These are phyloP conservation scores for Trematomus bernacchii DNA, from an alignment of 2,797 vertebrate genomes.

Conservation along the genomic window DNA sequence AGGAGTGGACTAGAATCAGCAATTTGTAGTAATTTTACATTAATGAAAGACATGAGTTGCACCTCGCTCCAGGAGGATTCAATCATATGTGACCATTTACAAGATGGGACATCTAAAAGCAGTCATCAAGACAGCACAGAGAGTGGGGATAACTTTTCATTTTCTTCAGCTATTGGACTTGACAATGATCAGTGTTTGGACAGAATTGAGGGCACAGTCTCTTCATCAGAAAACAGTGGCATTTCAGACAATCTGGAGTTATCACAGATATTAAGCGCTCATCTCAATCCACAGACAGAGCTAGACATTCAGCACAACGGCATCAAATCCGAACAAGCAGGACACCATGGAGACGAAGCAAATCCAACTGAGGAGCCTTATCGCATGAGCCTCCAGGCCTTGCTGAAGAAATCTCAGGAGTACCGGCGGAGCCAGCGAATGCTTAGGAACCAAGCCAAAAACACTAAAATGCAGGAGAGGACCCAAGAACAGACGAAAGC, in stretches of 20 bases:
- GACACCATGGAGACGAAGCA: slow-evolving; percentile 17
- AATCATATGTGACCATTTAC: slow-evolving; percentile 13
- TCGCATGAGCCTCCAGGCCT: slow-evolving; percentile 90
- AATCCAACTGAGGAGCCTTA: slow-evolving; percentile 78
- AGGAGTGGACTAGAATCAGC: slow-evolving; percentile 53
- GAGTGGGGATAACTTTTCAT: slow-evolving; percentile 9
- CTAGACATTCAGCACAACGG: slow-evolving; percentile 10
- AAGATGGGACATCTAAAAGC: slow-evolving; percentile 16
- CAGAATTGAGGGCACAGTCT: slow-evolving; percentile 16
- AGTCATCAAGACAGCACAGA: slow-evolving; percentile 20
- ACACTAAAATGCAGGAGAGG: slow-evolving; percentile 66
- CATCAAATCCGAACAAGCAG: slow-evolving; percentile 32
- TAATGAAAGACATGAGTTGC: slow-evolving; percentile 27
- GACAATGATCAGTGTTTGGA: slow-evolving; percentile 28
- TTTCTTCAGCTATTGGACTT: background rate
- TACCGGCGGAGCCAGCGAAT: slow-evolving; percentile 84
- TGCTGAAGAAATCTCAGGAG: slow-evolving; percentile 95
- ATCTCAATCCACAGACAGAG: slow-evolving; percentile 26
- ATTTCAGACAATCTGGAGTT: slow-evolving; percentile 34
- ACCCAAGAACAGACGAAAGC: slow-evolving; percentile 55
- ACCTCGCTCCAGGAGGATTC: slow-evolving; percentile 39
- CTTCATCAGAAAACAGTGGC: slow-evolving; percentile 28
- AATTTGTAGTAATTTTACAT: slow-evolving; percentile 29
- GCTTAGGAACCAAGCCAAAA: slow-evolving; percentile 79
- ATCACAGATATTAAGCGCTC: slow-evolving; percentile 11